Percentiles rank a stretch among this genome's conserved stretches.
phyloP scores from a whole-genome alignment of 2,113 vertebrate species.

The Chlorodrepanis virens region DNA sequence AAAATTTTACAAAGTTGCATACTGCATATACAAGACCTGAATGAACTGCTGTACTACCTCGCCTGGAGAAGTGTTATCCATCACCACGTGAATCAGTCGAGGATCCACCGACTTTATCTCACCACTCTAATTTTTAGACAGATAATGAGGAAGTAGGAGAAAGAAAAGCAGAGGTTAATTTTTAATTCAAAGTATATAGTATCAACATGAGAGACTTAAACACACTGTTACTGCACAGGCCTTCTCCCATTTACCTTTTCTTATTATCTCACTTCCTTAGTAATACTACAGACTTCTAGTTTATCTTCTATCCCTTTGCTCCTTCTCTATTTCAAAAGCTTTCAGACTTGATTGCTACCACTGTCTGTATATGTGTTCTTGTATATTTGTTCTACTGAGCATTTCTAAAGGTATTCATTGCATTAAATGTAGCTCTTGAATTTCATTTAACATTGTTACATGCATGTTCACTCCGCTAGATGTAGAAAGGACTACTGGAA shows the following conservation, averaged over 20 bases:
- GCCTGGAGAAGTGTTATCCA: slow-evolving; percentile 67
- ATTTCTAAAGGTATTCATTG: neutral
- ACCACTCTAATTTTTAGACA: slow-evolving; percentile 75
- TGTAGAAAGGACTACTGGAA: neutral
- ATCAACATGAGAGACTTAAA: neutral
- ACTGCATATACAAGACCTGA: neutral
- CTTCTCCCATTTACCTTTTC: neutral
- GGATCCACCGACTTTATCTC: slow-evolving; percentile 93
- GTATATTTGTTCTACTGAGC: neutral
- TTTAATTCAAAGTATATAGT: neutral
- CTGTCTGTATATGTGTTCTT: neutral
- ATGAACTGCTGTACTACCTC: slow-evolving; percentile 68
- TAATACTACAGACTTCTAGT: neutral
- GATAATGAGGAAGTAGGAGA: neutral
- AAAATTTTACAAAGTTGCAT: neutral
- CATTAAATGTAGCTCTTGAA: neutral
- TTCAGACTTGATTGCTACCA: neutral
- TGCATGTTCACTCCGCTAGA: neutral
- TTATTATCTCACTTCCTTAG: neutral
- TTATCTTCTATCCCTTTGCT: neutral
- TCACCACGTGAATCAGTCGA: slow-evolving; percentile 91
- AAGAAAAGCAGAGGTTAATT: neutral
- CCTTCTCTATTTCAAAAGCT: neutral
- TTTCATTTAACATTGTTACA: neutral
- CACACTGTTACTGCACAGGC: neutral